Evolutionary conservation across 2,113 vertebrate species (phyloP).

Genomic region (Atlantisia rogersi): DNA sequence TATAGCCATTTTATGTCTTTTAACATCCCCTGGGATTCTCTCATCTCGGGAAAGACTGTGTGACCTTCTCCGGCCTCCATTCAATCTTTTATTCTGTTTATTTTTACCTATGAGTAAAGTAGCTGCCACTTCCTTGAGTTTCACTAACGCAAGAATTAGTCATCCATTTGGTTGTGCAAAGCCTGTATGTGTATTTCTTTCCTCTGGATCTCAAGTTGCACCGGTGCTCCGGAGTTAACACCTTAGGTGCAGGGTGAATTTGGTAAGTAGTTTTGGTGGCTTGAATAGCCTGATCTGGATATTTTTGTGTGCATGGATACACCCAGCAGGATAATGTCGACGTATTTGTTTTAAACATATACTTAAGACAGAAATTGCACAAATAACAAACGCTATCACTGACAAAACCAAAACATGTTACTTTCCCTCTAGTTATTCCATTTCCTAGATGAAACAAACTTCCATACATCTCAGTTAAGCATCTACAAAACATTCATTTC

Average conservation of each 20-base stretch:
- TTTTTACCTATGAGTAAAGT: neutral
- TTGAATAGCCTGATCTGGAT: neutral
- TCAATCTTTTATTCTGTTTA: neutral
- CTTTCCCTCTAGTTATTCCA: neutral
- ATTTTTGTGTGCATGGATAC: neutral
- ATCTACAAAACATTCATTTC: neutral
- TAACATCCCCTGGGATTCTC: neutral
- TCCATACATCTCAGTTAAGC: neutral
- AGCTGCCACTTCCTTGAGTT: neutral
- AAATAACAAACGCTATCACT: neutral
- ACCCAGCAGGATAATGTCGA: fast-evolving
- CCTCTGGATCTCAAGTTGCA: neutral
- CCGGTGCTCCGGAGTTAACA: neutral
- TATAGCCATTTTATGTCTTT: neutral
- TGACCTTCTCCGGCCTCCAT: neutral
- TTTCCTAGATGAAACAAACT: neutral
- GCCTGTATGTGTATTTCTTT: neutral
- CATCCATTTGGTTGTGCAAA: neutral
- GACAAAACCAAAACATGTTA: neutral
- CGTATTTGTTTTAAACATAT: neutral
- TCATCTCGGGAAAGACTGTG: neutral
- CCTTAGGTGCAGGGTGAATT: neutral
- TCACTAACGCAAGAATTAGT: neutral
- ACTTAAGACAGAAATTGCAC: neutral
- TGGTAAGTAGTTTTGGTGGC: neutral